These are phyloP conservation scores for Vulpes vulpes DNA, from an alignment of 2,113 vertebrate species.

Conservation along the genomic window DNA sequence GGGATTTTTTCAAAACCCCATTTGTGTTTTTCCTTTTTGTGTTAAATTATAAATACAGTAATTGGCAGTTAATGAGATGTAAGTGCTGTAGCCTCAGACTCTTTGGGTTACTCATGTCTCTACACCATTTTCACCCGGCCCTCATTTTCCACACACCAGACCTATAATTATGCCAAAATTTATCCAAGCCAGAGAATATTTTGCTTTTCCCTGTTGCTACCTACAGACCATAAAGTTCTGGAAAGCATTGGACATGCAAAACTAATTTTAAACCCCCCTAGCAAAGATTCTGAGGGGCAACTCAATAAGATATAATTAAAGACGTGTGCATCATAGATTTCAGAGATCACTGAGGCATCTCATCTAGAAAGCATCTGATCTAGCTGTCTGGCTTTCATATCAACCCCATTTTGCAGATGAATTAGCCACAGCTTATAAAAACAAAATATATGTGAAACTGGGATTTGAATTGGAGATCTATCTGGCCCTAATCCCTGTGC, in stretches of 20 bases:
- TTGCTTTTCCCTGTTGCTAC: constrained; percentile 74
- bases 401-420: constrained; percentile 13
- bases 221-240: constrained; percentile 59
- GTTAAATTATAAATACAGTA: constrained; percentile 79
- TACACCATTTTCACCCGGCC: constrained; percentile 50
- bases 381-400: background rate
- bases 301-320: constrained; percentile 33
- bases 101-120: constrained; percentile 66
- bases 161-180: constrained; percentile 76
- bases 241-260: constrained; percentile 46
- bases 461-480: background rate
- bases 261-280: constrained; percentile 42
- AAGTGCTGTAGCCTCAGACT: constrained; percentile 65
- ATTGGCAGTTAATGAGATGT: constrained; percentile 79
- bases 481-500: background rate
- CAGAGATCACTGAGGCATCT: background rate
- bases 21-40: constrained; percentile 77
- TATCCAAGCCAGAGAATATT: constrained; percentile 67
- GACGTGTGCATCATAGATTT: background rate
- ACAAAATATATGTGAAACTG: background rate
- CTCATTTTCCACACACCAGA: constrained; percentile 76
- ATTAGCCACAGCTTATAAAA: background rate
- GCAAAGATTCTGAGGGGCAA: constrained; percentile 10
- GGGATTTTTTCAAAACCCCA: constrained; percentile 1
- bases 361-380: background rate